Percentiles rank a stretch among this genome's conserved stretches.
Conservation (phyloP, 2,113 vertebrate species). For the Notarius lentiginosus region DNA sequence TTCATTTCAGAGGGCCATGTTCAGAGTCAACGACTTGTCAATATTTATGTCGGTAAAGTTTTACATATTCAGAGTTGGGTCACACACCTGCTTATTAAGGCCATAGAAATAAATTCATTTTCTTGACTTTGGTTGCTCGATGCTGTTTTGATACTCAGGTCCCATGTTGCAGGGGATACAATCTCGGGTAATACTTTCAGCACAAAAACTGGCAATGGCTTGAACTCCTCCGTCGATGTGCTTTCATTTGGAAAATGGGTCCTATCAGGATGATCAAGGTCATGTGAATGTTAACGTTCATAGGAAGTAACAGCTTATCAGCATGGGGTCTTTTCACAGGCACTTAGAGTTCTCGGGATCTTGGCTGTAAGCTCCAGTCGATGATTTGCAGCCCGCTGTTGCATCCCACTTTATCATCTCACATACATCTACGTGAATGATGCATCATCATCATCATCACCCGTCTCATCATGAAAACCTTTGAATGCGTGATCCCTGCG, state of each 20-base stretch:
- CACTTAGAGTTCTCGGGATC: conserved; percentile 28
- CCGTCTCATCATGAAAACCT: conserved; percentile 68
- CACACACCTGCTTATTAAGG: neutral
- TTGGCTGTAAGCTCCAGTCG: conserved; percentile 37
- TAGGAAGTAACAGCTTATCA: conserved; percentile 37
- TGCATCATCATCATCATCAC: conserved; percentile 65
- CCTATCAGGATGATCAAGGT: conserved; percentile 33
- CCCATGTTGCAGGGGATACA: neutral
- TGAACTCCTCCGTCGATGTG: conserved; percentile 4
- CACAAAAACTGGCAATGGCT: neutral
- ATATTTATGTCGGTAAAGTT: neutral
- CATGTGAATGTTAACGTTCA: conserved; percentile 32
- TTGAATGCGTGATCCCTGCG: conserved; percentile 28
- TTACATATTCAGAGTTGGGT: neutral
- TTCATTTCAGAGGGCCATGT: neutral
- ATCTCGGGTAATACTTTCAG: neutral
- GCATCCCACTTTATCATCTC: conserved; percentile 14
- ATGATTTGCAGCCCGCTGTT: conserved; percentile 22
- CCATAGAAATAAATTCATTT: neutral
- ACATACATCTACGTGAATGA: conserved; percentile 20
- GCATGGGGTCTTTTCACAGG: conserved; percentile 38
- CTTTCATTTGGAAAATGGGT: conserved; percentile 30
- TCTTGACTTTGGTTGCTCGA: no score
- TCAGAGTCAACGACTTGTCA: neutral
- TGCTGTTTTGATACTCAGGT: neutral